Evolutionary conservation across 2,797 vertebrate species (phyloP), one percentile per base, ranked within the genome.

Genomic region (Spinibarbus caldwelli): DNA sequence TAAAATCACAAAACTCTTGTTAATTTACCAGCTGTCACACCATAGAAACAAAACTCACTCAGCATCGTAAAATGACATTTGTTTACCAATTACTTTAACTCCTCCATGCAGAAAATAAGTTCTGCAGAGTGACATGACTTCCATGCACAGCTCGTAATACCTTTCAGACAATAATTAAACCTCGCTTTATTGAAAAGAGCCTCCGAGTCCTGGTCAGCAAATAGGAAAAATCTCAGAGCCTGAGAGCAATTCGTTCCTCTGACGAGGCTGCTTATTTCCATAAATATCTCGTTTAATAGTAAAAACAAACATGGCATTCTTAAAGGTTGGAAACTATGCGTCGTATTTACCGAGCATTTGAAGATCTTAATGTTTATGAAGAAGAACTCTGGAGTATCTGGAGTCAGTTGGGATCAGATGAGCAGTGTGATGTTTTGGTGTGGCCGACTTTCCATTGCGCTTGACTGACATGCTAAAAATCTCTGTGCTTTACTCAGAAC

Each of bases 31-130:
- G 86, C 88, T 84, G 84, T 87, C 87, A 87, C 88, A 88, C 85
- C 67, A 36, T 6, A 80, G 73, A 88, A 80, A 86, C 7, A 86
- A 90, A 68, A 70, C 26, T 71, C 29, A 66, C 43, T 62, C 75
- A 49, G 66, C 49, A 77, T 67, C 21, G 26, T 47, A 91, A 94
- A 93, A 89, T 88, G 86, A 89, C 91, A 92, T 90, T 93, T 94
- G 93, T 95, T 91, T 86, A 90, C 91, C 91, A 93, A 94, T 94
- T 95, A 94, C 92, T 89, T 92, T 91, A 91, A 94, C 92, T 90
- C 91, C 87, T 67, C 88, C 90, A 88, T 91, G 93, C 92, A 93
- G 92, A 94, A 94, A 94, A 94, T 88, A 90, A 89, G 82, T 90
- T 86, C 80, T 66, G 88, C 88, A 31, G 87, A 91, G 89, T 78